Base-by-base conservation (phyloP, 2,888 invertebrate species). In the Hydraecia micacea region DNA sequence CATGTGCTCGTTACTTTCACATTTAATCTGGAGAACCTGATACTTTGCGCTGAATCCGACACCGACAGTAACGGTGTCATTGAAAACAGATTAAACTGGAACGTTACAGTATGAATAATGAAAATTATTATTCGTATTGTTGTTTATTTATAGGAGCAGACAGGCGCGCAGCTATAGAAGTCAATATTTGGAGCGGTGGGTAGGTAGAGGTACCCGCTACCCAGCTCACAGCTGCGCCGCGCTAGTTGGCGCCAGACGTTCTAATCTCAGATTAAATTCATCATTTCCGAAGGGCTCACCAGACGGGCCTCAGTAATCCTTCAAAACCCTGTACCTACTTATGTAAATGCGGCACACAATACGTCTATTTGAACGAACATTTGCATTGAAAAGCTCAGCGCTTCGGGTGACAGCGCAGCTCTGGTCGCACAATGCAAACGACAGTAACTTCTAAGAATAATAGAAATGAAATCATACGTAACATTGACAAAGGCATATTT, bases 231-330 rank as follows among this genome's bases (percentile, higher is more conserved):
- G 83, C 88, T 84, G 86, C 78, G 78, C 52, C 46, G n/a, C 73
- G 65, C 68, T 68, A 25, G 67, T 58, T 46, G 82, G 71, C 76
- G 77, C 71, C 79, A 65, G 78, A 71, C 84, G 85, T 71, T 86
- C 80, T 87, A 86, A 87, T 86, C 86, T 85, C 63, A 62, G 80
- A 85, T 86, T 88, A 79, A 72, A 75, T 77, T 79, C 71, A 86
- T 85, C 84, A 86, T 84, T 79, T 77, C 71, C 77, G 80, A 80
- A 86, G 80, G 77, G 83, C 77, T 81, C 79, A 46, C 72, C 67
- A 69, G 75, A 42, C 73, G 68, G 58, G 75, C 68, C 65, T 32
- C 77, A 15, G 32, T 85, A 86, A 85, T 86, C 86, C 75, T 85
- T 83, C 76, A 62, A 70, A 88, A 80, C 76, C 84, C 78, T 71